Base-by-base conservation (phyloP, 2,113 vertebrate species). In the Misgurnus anguillicaudatus region DNA sequence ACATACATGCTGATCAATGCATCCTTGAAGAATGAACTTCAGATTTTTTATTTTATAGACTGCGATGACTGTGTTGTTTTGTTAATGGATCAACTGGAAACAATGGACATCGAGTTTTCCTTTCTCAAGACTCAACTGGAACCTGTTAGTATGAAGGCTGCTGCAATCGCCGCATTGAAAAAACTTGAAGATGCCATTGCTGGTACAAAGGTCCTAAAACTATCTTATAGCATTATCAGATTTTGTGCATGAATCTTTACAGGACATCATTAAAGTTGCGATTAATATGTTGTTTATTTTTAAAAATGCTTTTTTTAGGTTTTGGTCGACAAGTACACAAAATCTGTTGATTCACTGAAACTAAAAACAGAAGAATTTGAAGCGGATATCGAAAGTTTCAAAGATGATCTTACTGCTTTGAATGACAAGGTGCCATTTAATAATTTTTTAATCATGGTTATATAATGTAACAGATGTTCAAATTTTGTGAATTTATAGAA, bases 51-150 rank as follows among this genome's bases (percentile, higher is more conserved):
- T 13, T 9, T 55, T 41, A 72, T 87, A 97, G 95, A 91, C 14
- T 94, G 94, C 0, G 92, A 94, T 75, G 91, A 89, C 88, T 97
- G 95, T 83, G 89, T 91, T 48, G 75, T 90, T 24, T 89, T 87
- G 0, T 90, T 96, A 77, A 83, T 94, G 80, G 84, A 88, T 0
- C 92, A 94, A 82, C 53, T 94, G 87, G 88, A 89, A 58, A 83
- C 73, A 19, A 91, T 91, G 87, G 79, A 86, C 0, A 85, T 90
- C 0, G 92, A 90, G 36, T 87, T 95, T 66, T 87, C 39, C 64
- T 71, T 84, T 13, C 79, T 92, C 82, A 92, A 93, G 79, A 87
- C 82, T 45, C 92, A 90, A 84, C 86, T 96, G 42, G 88, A 92
- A 53, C 89, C 80, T 0, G 57, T 90, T 24, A 86, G 67, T 19